phyloP scores from a whole-genome alignment of 2,113 vertebrate genomes.

The Chloropsis cyanopogon region DNA sequence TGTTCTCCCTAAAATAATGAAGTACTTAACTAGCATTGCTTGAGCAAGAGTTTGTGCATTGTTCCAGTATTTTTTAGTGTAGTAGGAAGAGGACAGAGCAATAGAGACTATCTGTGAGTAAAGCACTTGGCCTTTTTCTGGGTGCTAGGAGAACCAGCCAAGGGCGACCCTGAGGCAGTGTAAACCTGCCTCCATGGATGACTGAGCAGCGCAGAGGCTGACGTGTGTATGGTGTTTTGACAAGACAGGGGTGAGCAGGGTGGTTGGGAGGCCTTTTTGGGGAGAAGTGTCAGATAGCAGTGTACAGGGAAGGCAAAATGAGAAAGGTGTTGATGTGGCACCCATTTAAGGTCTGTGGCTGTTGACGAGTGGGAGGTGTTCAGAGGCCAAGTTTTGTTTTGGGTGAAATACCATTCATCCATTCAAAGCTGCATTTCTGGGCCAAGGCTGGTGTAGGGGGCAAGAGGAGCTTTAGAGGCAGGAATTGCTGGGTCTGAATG shows the following conservation, averaged over 20 bases:
- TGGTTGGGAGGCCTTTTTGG: not conserved
- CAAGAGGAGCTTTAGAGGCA: not conserved
- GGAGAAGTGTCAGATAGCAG: not conserved
- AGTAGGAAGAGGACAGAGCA: not conserved
- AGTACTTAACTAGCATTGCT: not conserved
- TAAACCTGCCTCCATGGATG: not conserved
- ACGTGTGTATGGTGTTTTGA: fast-evolving
- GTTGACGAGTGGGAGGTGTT: not conserved
- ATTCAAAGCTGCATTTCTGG: not conserved
- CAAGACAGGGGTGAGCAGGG: not conserved
- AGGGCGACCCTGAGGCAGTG: not conserved
- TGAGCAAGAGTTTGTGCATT: not conserved
- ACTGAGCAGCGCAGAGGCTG: not conserved
- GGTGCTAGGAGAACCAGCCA: not conserved
- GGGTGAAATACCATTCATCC: not conserved
- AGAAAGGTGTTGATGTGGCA: not conserved
- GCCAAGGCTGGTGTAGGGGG: not conserved
- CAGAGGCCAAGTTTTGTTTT: not conserved
- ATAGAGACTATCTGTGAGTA: not conserved
- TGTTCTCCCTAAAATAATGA: not conserved
- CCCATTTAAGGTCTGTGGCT: not conserved
- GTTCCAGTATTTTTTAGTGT: not conserved
- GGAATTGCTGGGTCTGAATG: not conserved
- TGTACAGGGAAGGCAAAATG: not conserved
- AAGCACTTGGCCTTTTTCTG: not conserved